Conservation (phyloP, 2,113 vertebrate species). For the Odontophorus gujanensis region DNA sequence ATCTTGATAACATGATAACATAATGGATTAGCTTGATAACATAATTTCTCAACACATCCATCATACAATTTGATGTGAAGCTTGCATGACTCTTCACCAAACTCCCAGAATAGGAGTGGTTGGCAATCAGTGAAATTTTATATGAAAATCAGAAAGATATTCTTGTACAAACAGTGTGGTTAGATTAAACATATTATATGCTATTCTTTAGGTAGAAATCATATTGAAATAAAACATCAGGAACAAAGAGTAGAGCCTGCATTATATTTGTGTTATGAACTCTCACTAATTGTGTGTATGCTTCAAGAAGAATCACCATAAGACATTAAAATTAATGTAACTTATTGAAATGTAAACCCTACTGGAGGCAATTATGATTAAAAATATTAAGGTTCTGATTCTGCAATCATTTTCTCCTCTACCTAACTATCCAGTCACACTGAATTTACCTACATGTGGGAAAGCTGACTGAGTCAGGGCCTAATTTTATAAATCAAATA, state of each 20-base stretch:
- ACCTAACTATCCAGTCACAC: not conserved
- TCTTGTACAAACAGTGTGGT: not conserved
- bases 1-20: not conserved
- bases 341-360: not conserved
- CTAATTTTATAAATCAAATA: not conserved
- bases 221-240: not conserved
- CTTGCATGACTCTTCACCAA: not conserved
- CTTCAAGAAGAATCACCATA: not conserved
- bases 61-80: not conserved
- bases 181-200: not conserved
- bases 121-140: not conserved
- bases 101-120: not conserved
- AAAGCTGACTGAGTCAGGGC: not conserved
- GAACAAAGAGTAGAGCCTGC: not conserved
- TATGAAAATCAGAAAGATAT: not conserved
- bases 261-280: not conserved
- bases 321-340: not conserved
- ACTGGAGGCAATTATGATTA: not conserved
- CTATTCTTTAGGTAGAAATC: not conserved
- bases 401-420: not conserved
- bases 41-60: not conserved
- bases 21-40: not conserved
- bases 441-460: fast-evolving
- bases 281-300: not conserved
- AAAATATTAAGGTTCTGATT: not conserved